Base-by-base conservation (phyloP, 53 echinoderm and acorn worm genomes). In the Holothuria scabra region DNA sequence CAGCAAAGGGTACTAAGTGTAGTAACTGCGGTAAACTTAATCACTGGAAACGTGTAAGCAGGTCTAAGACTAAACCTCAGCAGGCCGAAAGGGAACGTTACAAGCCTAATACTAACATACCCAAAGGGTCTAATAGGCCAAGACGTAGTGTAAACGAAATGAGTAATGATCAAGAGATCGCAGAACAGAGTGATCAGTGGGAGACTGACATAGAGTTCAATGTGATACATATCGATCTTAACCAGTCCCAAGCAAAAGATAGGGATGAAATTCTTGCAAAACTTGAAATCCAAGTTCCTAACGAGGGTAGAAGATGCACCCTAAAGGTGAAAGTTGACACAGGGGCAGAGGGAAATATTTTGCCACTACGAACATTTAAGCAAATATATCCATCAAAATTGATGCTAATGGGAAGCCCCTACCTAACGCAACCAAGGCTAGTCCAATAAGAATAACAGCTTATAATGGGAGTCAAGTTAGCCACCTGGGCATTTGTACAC, bases 291-390 rank as follows among this genome's bases (percentile, higher is more conserved):
- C n/a, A 76, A 14, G 34, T 59, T 8, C 56, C 46, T 25, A 75
- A 60, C 6, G 82, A 65, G 20, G 72, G 68, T 28, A 85, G 85
- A 41, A 30, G 32, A 16, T 35, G 35, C 35, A 35, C 35, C 35
- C 61, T 70, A 4, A 85, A 89, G 59, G 61, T 67, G 19, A 91
- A 91, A 34, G 25, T 66, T 30, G 80, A 84, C 52, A 86, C 67
- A 28, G 79, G 66, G 25, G 89, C 83, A 13, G 86, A 89, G 60
- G 89, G 89, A 5, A 89, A 92, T 64, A 86, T 86, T 5, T 69
- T 92, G 25, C 89, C 86, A 9, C 56, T 92, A 8, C 52, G 90
- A 13, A 80, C 70, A 8, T 92, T 52, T 38, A 20, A 70, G 20
- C 28, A 87, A 34, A 92, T 87, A 85, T 81, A 3, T 85, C 90